Evolutionary conservation across 2,797 vertebrate species (phyloP), one percentile per base, ranked within the genome.

Genomic region (Falco rusticolus): DNA sequence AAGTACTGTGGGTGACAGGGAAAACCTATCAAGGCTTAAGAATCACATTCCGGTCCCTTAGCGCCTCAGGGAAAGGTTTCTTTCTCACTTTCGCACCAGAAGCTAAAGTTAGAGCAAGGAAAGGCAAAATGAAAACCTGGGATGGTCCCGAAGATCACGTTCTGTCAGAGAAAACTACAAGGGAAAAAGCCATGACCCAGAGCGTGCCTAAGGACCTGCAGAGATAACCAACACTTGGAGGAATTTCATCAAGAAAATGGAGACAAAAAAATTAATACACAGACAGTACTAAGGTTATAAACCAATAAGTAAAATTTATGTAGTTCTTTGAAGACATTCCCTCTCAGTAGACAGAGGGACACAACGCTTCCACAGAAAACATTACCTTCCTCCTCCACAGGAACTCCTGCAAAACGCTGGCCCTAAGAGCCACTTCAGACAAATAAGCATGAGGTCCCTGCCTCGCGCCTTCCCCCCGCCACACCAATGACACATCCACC

Each of bases 21-120:
- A 97, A 97, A 93, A 80, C 26, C 34, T 91, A 93, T 79, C 91
- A 96, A 90, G 79, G 47, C 91, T 94, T 95, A 95, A 88, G 48
- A 59, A 95, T 50, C 69, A 28, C 61, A 93, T 95, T 96, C 94
- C 29, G 10, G 64, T 56, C 54, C 60, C 75, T 90, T 61, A 71
- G 61, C 31, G 72, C 60, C 77, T 93, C 72, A 60, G 65, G 50
- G 37, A 72, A 74, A 72, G 19, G 39, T 78, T 88, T 95, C 61
- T 93, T 96, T 96, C 89, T 94, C 61, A 5, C 54, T 92, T 95
- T 89, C 92, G n/a, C 74, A 85, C 37, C 56, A 64, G 60, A 93
- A 80, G 51, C 9, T 70, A 10, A 85, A 91, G 59, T 76, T 90
- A 85, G 45, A 93, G 50, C 72, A 74, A 34, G 43, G 39, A 97